A percentile compares a stretch with the other conserved stretches of the same genome.
phyloP scores from a whole-genome alignment of 1,140 invertebrate species.

The Musca vetustissima region DNA sequence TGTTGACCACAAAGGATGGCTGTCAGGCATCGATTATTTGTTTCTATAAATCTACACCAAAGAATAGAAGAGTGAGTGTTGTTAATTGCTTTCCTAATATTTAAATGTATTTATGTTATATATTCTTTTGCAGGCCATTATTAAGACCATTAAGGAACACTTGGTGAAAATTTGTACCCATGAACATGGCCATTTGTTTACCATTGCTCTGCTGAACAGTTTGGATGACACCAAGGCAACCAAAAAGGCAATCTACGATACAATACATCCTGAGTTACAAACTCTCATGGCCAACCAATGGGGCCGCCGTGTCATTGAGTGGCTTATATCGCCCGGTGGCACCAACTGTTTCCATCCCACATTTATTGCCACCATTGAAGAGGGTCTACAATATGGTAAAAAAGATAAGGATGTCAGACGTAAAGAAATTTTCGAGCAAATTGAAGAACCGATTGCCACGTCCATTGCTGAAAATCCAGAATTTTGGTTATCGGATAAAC shows the following conservation, averaged over 20 bases:
- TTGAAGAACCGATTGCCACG: conserved; percentile 66
- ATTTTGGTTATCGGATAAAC: conserved; percentile 71
- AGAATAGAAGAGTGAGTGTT: conserved; percentile 48
- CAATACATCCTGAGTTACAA: conserved; percentile 71
- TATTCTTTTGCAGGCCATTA: conserved; percentile 62
- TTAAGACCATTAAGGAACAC: conserved; percentile 85
- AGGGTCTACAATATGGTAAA: conserved; percentile 76
- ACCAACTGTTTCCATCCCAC: conserved; percentile 73
- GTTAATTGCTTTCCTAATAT: no score
- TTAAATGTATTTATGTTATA: no score
- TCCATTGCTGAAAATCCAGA: conserved; percentile 64
- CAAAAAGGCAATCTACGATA: conserved; percentile 77
- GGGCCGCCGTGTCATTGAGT: conserved; percentile 75
- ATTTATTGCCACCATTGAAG: conserved; percentile 69
- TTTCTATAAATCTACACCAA: conserved; percentile 67
- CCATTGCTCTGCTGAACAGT: conserved; percentile 84
- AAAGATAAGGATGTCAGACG: conserved; percentile 73
- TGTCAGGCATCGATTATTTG: conserved; percentile 76
- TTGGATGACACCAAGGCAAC: conserved; percentile 91
- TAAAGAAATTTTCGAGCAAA: conserved; percentile 71
- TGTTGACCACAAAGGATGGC: conserved; percentile 83
- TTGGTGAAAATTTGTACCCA: conserved; percentile 78
- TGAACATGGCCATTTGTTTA: conserved; percentile 81
- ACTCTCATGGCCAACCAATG: conserved; percentile 73
- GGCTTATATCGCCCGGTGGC: conserved; percentile 80